Conservation (phyloP, 2,113 vertebrate genomes). For the Ibidorhyncha struthersii region DNA sequence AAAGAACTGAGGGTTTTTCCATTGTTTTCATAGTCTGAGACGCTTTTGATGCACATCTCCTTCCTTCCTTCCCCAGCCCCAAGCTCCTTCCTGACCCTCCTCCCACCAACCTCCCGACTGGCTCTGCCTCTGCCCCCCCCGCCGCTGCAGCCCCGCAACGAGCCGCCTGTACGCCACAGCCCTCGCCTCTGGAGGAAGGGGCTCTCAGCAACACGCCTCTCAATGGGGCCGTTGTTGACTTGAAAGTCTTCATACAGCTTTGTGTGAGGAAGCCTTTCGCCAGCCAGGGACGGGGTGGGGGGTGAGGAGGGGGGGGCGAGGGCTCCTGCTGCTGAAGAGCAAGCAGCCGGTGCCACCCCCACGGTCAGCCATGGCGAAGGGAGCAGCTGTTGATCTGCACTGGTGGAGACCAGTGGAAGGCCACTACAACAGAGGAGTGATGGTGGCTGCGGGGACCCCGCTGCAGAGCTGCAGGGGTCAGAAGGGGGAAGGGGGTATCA, state of each 20-base stretch:
- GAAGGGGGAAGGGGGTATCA: background rate
- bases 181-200: background rate
- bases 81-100: background rate
- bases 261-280: background rate
- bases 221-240: background rate
- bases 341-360: background rate
- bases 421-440: background rate
- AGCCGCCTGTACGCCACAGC: background rate
- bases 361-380: rapidly evolving
- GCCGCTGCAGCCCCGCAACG: background rate
- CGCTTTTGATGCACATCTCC: background rate
- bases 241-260: background rate
- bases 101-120: background rate
- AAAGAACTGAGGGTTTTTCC: background rate
- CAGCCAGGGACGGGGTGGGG: background rate
- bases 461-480: background rate
- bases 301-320: rapidly evolving
- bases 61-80: background rate
- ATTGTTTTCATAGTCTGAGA: background rate
- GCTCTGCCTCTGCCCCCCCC: background rate
- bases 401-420: background rate
- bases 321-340: background rate
- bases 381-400: background rate
- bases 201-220: background rate
- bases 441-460: background rate